Percentiles rank a stretch among this genome's conserved stretches.
Conservation (phyloP, 2,888 invertebrate species). For the Mesoligia furuncula region DNA sequence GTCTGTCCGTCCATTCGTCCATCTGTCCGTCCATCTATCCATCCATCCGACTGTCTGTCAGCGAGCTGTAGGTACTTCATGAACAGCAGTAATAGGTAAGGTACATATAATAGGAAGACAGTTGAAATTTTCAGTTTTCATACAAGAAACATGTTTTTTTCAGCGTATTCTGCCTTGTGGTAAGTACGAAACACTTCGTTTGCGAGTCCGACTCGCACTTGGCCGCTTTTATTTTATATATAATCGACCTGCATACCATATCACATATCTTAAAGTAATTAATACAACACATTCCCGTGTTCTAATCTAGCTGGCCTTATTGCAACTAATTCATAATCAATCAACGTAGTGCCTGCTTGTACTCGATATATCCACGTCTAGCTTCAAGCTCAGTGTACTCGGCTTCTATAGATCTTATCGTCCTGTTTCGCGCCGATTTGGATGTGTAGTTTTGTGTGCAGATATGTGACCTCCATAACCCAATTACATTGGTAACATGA, state of each 20-base stretch:
- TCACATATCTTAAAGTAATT: slow-evolving; percentile 5
- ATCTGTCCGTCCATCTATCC: neutral
- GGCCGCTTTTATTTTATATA: too few species aligned
- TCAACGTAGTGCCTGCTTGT: slow-evolving; percentile 41
- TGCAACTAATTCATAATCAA: slow-evolving; percentile 54
- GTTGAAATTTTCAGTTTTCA: too few species aligned
- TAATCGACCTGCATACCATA: neutral
- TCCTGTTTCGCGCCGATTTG: neutral
- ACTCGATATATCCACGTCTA: slow-evolving; percentile 49
- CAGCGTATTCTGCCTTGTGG: too few species aligned
- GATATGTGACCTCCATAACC: neutral
- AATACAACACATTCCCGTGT: slow-evolving; percentile 5
- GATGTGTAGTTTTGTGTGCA: neutral
- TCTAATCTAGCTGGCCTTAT: slow-evolving; percentile 22
- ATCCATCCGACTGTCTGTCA: neutral
- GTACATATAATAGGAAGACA: too few species aligned
- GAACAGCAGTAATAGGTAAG: too few species aligned
- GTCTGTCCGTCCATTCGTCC: neutral
- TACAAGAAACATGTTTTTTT: too few species aligned
- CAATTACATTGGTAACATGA: neutral
- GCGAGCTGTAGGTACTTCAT: neutral
- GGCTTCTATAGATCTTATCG: neutral
- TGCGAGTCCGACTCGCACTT: too few species aligned
- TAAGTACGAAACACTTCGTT: too few species aligned
- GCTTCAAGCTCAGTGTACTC: slow-evolving; percentile 12